Conservation (phyloP, 1,140 invertebrate genomes). For the Panagrolaimus sp. region DNA sequence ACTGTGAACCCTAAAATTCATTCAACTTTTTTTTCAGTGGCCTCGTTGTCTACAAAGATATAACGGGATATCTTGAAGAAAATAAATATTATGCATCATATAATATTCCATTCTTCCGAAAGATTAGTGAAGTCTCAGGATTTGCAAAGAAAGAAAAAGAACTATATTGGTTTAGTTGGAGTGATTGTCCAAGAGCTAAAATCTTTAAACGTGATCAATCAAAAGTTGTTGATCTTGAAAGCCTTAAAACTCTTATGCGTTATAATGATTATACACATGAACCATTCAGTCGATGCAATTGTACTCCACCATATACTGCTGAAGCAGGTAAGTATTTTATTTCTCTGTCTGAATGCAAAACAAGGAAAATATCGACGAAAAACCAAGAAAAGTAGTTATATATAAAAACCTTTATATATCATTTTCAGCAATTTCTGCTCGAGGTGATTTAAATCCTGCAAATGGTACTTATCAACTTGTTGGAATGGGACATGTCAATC, state of each 20-base stretch:
- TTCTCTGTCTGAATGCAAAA: too few relatives aligned
- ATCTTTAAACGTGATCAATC: slow-evolving; percentile 65
- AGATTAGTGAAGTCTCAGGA: slow-evolving; percentile 59
- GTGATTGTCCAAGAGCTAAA: slow-evolving; percentile 64
- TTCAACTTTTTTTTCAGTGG: too few relatives aligned
- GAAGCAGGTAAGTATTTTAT: slow-evolving; percentile 62
- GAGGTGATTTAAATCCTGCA: slow-evolving; percentile 68
- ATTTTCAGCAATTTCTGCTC: slow-evolving; percentile 66
- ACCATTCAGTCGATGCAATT: slow-evolving; percentile 67
- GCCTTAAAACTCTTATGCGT: slow-evolving; percentile 66
- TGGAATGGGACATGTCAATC: slow-evolving; percentile 65
- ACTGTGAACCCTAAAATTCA: too few relatives aligned
- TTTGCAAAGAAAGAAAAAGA: slow-evolving; percentile 50
- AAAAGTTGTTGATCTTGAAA: slow-evolving; percentile 62
- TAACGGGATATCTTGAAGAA: slow-evolving; percentile 36
- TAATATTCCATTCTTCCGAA: slow-evolving; percentile 67
- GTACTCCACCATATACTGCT: slow-evolving; percentile 68
- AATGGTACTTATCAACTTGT: slow-evolving; percentile 67
- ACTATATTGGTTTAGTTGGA: slow-evolving; percentile 69
- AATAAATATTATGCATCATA: slow-evolving; percentile 70
- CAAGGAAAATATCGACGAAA: too few relatives aligned
- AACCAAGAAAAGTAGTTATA: too few relatives aligned
- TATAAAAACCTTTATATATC: too few relatives aligned
- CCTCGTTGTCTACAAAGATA: slow-evolving; percentile 51
- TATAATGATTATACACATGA: slow-evolving; percentile 71